Conservation (phyloP, 1,140 invertebrate species). For the Lordiphosa clarofinis region DNA sequence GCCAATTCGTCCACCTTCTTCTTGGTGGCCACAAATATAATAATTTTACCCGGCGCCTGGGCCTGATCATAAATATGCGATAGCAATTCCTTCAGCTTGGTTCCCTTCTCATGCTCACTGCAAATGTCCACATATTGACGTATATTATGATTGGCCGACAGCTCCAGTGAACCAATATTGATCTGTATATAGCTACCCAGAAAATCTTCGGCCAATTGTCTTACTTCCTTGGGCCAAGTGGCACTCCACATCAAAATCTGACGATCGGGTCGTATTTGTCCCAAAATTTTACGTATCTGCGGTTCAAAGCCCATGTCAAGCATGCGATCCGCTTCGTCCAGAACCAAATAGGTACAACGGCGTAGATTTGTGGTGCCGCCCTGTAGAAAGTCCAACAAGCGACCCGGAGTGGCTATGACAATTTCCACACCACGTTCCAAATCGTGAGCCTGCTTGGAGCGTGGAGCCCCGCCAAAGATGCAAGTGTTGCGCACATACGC, state of each 20-base stretch:
- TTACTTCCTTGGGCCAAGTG: conserved; percentile 98
- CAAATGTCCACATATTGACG: conserved; percentile 97
- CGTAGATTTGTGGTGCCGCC: conserved; percentile 92
- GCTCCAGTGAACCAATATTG: conserved; percentile 95
- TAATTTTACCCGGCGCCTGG: conserved; percentile 93
- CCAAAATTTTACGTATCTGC: conserved; percentile 98
- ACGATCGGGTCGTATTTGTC: conserved; percentile 95
- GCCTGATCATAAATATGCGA: conserved; percentile 93
- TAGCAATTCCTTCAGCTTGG: conserved; percentile 92
- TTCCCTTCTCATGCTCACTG: conserved; percentile 92
- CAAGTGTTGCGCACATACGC: conserved; percentile 93
- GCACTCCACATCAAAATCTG: conserved; percentile 99
- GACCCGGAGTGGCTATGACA: conserved; percentile 95
- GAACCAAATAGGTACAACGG: conserved; percentile 94
- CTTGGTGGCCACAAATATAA: conserved; percentile 98
- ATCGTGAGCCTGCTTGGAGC: conserved; percentile 90
- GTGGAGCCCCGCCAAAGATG: conserved; percentile 96
- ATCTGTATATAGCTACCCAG: conserved; percentile 93
- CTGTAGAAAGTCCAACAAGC: conserved; percentile 97
- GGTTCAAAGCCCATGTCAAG: conserved; percentile 99
- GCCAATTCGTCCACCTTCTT: conserved; percentile 96
- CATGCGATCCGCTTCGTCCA: conserved; percentile 99
- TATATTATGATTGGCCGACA: conserved; percentile 98
- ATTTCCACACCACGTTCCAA: conserved; percentile 93
- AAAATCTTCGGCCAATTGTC: conserved; percentile 95